Evolutionary conservation across 2,113 vertebrate species (phyloP).

Genomic region (Hymenochirus boettgeri): DNA sequence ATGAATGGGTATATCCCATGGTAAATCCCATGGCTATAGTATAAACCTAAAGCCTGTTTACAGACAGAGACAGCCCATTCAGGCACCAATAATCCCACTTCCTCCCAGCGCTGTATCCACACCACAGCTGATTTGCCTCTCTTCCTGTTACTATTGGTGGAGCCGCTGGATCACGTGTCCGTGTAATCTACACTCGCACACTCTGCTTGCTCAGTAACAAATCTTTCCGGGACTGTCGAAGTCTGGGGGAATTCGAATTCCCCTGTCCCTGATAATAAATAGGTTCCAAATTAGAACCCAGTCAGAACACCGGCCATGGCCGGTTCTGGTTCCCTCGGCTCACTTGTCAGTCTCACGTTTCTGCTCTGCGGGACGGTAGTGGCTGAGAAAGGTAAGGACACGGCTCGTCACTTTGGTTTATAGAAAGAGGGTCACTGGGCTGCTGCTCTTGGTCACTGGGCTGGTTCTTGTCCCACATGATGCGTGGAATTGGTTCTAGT

Average conservation of each 20-base stretch:
- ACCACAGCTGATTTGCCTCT: background rate
- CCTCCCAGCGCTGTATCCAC: constrained; percentile 10
- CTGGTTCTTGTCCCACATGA: too few relatives aligned
- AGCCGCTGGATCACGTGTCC: constrained; percentile 42
- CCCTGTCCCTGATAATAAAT: too few relatives aligned
- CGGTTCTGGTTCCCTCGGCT: background rate
- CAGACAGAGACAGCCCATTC: background rate
- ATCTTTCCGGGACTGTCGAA: constrained; percentile 1
- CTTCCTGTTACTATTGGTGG: background rate
- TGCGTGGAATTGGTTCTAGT: too few relatives aligned
- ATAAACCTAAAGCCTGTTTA: too few relatives aligned
- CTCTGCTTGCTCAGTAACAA: constrained; percentile 13
- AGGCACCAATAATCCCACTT: constrained; percentile 23
- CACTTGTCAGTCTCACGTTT: background rate
- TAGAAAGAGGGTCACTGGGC: background rate
- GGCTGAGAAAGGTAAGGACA: constrained; percentile 37
- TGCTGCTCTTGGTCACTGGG: background rate
- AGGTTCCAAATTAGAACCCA: too few relatives aligned
- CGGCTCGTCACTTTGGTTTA: background rate
- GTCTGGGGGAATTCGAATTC: background rate
- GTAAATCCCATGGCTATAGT: too few relatives aligned
- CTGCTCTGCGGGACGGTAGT: constrained; percentile 10
- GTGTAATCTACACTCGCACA: constrained; percentile 27
- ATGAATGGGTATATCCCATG: too few relatives aligned
- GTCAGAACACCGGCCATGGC: too few relatives aligned